These are phyloP conservation scores for Acleris cristana DNA, from an alignment of 2,888 invertebrate genomes.

Conservation along the genomic window DNA sequence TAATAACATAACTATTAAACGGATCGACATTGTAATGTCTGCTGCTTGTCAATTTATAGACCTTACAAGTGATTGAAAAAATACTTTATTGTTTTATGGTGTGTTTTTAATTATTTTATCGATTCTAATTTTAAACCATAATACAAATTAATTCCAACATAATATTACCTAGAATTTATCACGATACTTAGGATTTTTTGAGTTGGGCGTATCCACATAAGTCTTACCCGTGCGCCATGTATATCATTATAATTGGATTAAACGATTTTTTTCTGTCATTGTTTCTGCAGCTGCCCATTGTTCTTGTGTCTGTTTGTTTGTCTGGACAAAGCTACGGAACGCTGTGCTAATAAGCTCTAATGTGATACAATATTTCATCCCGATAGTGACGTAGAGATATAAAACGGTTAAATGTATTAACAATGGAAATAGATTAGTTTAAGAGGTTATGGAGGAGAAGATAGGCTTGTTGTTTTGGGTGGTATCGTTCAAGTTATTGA, in stretches of 20 bases:
- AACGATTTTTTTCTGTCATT: slow-evolving; percentile 79
- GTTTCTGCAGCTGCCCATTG: slow-evolving; percentile 73
- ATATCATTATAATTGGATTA: slow-evolving; percentile 80
- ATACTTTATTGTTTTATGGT: too few relatives aligned
- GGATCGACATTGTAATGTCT: too few relatives aligned
- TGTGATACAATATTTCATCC: slow-evolving; percentile 75
- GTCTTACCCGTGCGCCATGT: slow-evolving; percentile 50
- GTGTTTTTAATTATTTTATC: too few relatives aligned
- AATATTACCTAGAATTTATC: too few relatives aligned
- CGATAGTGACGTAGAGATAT: slow-evolving; percentile 55
- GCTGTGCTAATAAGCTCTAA: slow-evolving; percentile 77
- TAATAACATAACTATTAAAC: too few relatives aligned
- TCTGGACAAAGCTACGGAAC: slow-evolving; percentile 37
- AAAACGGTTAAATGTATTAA: slow-evolving; percentile 40
- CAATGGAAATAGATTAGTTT: slow-evolving; percentile 21
- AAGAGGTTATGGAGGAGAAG: slow-evolving; percentile 11
- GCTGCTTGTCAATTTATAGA: too few relatives aligned
- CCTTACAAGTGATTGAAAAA: too few relatives aligned
- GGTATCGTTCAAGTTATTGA: neutral
- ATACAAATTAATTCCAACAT: too few relatives aligned
- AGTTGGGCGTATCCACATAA: slow-evolving; percentile 53
- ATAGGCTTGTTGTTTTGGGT: neutral
- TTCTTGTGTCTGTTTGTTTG: slow-evolving; percentile 63
- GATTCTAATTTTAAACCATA: too few relatives aligned
- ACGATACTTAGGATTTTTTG: too few relatives aligned